These are phyloP conservation scores for Drosophila rufa DNA, from an alignment of 1,140 invertebrate species.

Conservation along the genomic window DNA sequence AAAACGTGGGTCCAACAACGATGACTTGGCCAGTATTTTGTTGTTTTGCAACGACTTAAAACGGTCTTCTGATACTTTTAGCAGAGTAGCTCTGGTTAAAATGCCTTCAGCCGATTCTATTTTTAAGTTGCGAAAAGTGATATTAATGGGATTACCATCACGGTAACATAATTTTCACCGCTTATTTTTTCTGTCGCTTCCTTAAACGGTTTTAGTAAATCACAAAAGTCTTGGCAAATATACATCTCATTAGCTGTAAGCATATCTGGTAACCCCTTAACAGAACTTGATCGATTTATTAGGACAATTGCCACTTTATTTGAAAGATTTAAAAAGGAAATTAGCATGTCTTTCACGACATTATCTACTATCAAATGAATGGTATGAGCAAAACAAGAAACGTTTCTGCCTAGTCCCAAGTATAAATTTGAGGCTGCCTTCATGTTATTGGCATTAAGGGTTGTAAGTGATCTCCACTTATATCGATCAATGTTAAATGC, in stretches of 20 bases:
- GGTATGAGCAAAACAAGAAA: constrained; percentile 31
- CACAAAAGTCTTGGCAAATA: constrained; percentile 17
- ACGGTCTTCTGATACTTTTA: too few relatives aligned
- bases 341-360: constrained; percentile 19
- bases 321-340: constrained; percentile 19
- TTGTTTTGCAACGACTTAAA: constrained; percentile 5
- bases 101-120: constrained; percentile 4
- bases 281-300: constrained; percentile 20
- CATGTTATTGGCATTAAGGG: background rate
- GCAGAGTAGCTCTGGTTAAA: background rate
- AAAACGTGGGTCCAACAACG: constrained; percentile 6
- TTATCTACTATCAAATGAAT: constrained; percentile 28
- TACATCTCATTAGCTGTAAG: background rate
- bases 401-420: constrained; percentile 1
- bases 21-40: constrained; percentile 9
- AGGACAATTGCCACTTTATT: constrained; percentile 26
- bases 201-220: constrained; percentile 16
- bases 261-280: constrained; percentile 17
- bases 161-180: constrained; percentile 26
- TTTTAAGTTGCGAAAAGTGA: constrained; percentile 8
- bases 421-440: too few relatives aligned
- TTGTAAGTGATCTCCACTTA: background rate
- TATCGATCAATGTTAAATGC: too few relatives aligned
- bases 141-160: constrained; percentile 25
- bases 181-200: constrained; percentile 23